A percentile compares a stretch with the other conserved stretches of the same genome.
Conservation (phyloP, 2,797 vertebrate species). For the Babyrousa celebensis region DNA sequence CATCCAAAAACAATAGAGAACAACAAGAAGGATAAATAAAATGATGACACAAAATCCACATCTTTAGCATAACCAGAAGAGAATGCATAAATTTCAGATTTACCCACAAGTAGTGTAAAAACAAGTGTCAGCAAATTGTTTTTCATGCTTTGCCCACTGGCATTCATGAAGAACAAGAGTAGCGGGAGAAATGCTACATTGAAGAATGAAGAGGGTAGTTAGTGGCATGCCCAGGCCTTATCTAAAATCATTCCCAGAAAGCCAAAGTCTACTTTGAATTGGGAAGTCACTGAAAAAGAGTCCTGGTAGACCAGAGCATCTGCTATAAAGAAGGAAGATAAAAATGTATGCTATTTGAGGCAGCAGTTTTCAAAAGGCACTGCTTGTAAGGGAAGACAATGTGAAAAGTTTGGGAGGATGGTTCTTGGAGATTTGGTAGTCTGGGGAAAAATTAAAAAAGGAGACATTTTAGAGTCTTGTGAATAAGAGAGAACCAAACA, state of each 20-base stretch:
- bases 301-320: background rate
- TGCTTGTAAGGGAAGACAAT: background rate
- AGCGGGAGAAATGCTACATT: background rate
- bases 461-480: background rate
- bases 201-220: background rate
- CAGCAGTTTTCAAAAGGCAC: background rate
- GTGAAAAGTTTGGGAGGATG: background rate
- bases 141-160: background rate
- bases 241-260: background rate
- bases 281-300: background rate
- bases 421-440: background rate
- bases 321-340: background rate
- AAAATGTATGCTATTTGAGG: background rate
- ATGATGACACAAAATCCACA: background rate
- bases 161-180: background rate
- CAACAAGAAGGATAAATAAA: slow-evolving; percentile 17
- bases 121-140: background rate
- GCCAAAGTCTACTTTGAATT: background rate
- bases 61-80: background rate
- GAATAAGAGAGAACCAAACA: background rate
- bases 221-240: background rate
- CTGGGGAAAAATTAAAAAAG: background rate
- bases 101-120: background rate
- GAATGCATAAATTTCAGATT: background rate
- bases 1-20: background rate